phyloP scores from a whole-genome alignment of 1,140 invertebrate genomes.

The Drosophila ohnishii region DNA sequence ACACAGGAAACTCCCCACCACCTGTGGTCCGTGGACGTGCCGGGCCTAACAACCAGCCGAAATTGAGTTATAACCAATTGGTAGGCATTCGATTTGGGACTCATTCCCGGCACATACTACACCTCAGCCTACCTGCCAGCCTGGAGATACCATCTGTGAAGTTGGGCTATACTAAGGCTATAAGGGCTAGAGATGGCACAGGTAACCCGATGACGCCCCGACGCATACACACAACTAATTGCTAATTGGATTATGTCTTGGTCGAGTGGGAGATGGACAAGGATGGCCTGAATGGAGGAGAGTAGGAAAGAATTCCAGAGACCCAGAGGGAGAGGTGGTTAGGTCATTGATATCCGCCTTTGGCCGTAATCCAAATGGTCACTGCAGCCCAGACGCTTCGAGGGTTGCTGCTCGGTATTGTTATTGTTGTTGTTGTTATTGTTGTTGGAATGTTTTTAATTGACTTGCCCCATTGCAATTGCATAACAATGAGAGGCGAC shows the following conservation, averaged over 20 bases:
- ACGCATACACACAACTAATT: slow-evolving; percentile 79
- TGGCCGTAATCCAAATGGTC: slow-evolving; percentile 67
- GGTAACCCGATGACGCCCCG: slow-evolving; percentile 69
- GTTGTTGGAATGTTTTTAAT: slow-evolving; percentile 68
- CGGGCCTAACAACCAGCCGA: slow-evolving; percentile 38
- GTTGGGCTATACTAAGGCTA: slow-evolving; percentile 1
- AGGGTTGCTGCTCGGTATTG: slow-evolving; percentile 16
- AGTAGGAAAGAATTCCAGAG: slow-evolving; percentile 15
- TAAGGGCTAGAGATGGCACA: slow-evolving; percentile 20
- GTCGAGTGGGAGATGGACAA: slow-evolving; percentile 30
- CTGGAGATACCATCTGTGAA: slow-evolving; percentile 58
- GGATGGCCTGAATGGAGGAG: background rate
- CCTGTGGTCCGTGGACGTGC: slow-evolving; percentile 34
- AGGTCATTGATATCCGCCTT: slow-evolving; percentile 77
- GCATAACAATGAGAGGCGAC: slow-evolving; percentile 68
- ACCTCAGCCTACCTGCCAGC: slow-evolving; percentile 25
- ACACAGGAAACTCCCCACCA: slow-evolving; percentile 44
- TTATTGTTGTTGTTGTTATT: slow-evolving; percentile 5
- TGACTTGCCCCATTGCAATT: slow-evolving; percentile 71
- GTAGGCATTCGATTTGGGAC: slow-evolving; percentile 32
- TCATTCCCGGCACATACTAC: slow-evolving; percentile 14
- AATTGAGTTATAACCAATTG: slow-evolving; percentile 73
- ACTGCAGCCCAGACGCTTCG: slow-evolving; percentile 24
- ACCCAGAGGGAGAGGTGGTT: slow-evolving; percentile 33
- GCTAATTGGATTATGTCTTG: slow-evolving; percentile 80